Evolutionary conservation across 2,888 invertebrate genomes (phyloP).

Genomic region (Cancer borealis): DNA sequence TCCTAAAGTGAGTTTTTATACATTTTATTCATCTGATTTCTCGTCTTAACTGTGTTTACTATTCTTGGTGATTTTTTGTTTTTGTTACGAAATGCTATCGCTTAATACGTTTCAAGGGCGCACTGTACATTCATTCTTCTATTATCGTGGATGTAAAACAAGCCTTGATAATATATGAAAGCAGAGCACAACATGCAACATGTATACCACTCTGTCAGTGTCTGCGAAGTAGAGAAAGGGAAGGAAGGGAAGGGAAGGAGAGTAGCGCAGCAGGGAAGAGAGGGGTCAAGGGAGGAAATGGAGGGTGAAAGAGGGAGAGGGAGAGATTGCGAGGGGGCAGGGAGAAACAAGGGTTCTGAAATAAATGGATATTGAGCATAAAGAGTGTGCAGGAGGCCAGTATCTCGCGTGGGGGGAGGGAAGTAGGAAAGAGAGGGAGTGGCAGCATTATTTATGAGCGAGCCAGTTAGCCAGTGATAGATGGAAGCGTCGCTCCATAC

Average conservation of each 20-base stretch:
- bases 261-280: background rate
- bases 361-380: constrained; percentile 27
- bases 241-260: background rate
- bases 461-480: constrained; percentile 6
- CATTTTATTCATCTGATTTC: background rate
- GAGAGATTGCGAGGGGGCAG: constrained; percentile 26
- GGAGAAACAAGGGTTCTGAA: constrained; percentile 27
- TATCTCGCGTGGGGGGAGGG: background rate
- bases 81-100: background rate
- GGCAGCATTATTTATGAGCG: constrained; percentile 3
- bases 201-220: background rate
- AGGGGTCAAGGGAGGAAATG: constrained; percentile 18
- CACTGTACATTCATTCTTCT: background rate
- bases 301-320: constrained; percentile 22
- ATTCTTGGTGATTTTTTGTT: background rate
- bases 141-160: background rate
- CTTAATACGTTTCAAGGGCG: background rate
- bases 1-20: background rate
- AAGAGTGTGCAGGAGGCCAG: constrained; percentile 13
- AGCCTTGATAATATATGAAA: background rate
- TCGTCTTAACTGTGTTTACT: background rate
- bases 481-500: constrained; percentile 26
- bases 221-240: constrained; percentile 13
- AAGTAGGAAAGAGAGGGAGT: background rate
- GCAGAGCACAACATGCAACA: background rate